Evolutionary conservation across 2,113 vertebrate species (phyloP), one percentile per base, ranked within the genome.

Genomic region (Mus spicilegus): DNA sequence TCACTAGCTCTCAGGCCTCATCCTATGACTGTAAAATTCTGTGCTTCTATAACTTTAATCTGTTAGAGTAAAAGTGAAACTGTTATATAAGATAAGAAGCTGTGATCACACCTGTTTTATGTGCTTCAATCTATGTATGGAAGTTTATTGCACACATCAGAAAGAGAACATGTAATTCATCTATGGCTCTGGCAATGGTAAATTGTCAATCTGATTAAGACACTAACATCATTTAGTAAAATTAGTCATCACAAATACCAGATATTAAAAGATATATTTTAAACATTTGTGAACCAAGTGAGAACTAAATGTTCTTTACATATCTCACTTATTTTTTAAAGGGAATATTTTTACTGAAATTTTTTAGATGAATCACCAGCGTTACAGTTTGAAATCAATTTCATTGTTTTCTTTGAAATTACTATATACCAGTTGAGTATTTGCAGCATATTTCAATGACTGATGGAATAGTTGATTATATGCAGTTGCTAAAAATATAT

Each of bases 351-450:
- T 42, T 61, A 4, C 33, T 87, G 42, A 94, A 88, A 96, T 95
- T 96, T 95, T 82, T 96, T 72, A 98, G 70, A 95, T 73, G 88
- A 87, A 96, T 95, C 89, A 93, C 12, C 92, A 86, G 46, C 56
- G 51, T 85, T 94, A 24, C 7, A 72, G 69, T 93, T 96, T 92
- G 92, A 95, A 97, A 97, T 96, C 95, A 95, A 14, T 76, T 90
- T 95, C 82, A 95, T 98, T 97, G 95, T 98, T 96, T 98, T 95
- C 69, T 67, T 70, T 76, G 94, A 63, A 87, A 73, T 97, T 88
- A 69, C 92, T 90, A 80, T 73, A 36, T 80, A 92, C 77, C 36
- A 91, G 46, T 84, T 95, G 96, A 96, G 69, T 95, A 93, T 92
- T 96, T 95, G 24, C 75, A 94, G 93, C 91, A 65, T 87, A 80